Conservation (phyloP, 2,888 invertebrate species). For the Sinopyrophorus schimmeli region DNA sequence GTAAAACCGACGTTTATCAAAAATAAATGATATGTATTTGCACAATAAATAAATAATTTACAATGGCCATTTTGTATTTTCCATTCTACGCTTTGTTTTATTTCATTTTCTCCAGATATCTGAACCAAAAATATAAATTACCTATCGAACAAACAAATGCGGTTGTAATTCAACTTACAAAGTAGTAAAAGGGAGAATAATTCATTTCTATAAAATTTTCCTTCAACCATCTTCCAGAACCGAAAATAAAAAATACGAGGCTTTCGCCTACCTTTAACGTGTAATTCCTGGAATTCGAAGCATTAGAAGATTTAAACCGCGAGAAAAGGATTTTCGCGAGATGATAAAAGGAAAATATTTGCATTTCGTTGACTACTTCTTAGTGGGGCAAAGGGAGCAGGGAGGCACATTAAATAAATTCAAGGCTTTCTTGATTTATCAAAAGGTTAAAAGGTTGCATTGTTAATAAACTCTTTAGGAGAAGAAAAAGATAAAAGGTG, state of each 20-base stretch:
- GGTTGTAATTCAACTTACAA: constrained; percentile 10
- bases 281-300: constrained; percentile 3
- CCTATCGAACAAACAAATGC: constrained; percentile 13
- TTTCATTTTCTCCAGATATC: constrained; percentile 9
- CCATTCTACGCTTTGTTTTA: background rate
- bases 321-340: background rate
- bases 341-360: background rate
- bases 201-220: constrained; percentile 6
- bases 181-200: constrained; percentile 8
- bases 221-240: constrained; percentile 2
- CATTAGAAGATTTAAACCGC: background rate
- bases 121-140: too few relatives aligned
- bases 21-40: background rate
- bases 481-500: too few relatives aligned
- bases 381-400: too few relatives aligned
- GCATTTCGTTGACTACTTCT: too few relatives aligned
- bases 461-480: too few relatives aligned
- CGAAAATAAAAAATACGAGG: constrained; percentile 5
- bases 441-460: too few relatives aligned
- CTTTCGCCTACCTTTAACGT: constrained; percentile 4
- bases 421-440: too few relatives aligned
- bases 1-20: too few relatives aligned
- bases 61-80: constrained; percentile 3
- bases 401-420: too few relatives aligned
- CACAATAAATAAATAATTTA: background rate